These are phyloP conservation scores for Morphnarchus princeps DNA, from an alignment of 2,113 vertebrate genomes.

Conservation along the genomic window DNA sequence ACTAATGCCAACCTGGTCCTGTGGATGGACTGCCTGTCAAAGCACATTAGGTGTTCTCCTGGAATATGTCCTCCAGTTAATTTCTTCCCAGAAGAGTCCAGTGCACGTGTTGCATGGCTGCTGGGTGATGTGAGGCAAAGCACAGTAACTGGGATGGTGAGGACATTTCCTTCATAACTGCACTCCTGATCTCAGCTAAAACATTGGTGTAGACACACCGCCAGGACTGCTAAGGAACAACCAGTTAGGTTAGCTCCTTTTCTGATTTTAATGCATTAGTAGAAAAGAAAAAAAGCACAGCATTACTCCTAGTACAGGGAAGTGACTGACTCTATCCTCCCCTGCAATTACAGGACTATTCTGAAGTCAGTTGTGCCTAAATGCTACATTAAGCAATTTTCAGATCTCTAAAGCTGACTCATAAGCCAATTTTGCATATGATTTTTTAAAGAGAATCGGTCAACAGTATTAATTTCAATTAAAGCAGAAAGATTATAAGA, in stretches of 20 bases:
- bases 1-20: not conserved
- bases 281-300: not conserved
- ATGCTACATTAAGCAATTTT: constrained; percentile 39
- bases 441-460: not conserved
- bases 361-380: not conserved
- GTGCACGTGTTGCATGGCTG: not conserved
- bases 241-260: not conserved
- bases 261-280: not conserved
- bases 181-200: not conserved
- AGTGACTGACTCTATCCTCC: not conserved
- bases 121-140: not conserved
- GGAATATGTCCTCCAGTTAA: not conserved
- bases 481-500: not conserved
- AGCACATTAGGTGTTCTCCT: not conserved
- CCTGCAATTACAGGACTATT: not conserved
- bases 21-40: not conserved
- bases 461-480: constrained; percentile 42
- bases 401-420: not conserved
- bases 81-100: not conserved
- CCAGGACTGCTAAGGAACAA: not conserved
- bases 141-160: not conserved
- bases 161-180: not conserved
- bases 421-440: not conserved
- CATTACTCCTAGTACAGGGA: not conserved
- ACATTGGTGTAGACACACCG: not conserved